Evolutionary conservation across 2,888 invertebrate species (phyloP).

Genomic region (Temnothorax unifasciatus): DNA sequence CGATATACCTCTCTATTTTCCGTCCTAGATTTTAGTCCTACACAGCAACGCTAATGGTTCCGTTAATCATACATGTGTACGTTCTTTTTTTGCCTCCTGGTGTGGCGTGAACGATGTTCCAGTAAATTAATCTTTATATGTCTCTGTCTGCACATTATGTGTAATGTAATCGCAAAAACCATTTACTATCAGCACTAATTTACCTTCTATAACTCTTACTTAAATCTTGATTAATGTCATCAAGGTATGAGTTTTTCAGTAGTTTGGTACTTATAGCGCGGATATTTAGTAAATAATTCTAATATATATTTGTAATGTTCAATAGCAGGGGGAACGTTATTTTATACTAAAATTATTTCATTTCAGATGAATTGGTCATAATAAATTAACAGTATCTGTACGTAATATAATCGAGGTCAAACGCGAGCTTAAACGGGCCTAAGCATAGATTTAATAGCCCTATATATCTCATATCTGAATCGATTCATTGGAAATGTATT

Average conservation of each 20-base stretch:
- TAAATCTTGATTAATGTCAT: not conserved
- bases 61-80: slow-evolving; percentile 33
- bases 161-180: not conserved
- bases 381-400: not conserved
- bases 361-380: not conserved
- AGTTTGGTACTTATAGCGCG: not conserved
- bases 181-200: not conserved
- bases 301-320: slow-evolving; percentile 4
- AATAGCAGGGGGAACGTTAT: not conserved
- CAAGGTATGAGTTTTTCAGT: not conserved
- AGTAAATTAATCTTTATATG: not conserved
- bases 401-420: slow-evolving; percentile 4
- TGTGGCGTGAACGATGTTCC: not conserved
- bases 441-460: slow-evolving; percentile 12
- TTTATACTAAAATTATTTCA: not conserved
- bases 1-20: slow-evolving; percentile 16
- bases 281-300: not conserved
- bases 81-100: not conserved
- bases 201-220: not conserved
- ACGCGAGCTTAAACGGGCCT: not conserved
- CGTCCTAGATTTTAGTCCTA: slow-evolving; percentile 18
- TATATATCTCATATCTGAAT: slow-evolving; percentile 14
- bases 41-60: slow-evolving; percentile 13
- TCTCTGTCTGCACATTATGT: not conserved
- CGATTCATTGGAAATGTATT: slow-evolving; percentile 13